Conservation (phyloP, 2,113 vertebrate genomes). For the Gambusia affinis region DNA sequence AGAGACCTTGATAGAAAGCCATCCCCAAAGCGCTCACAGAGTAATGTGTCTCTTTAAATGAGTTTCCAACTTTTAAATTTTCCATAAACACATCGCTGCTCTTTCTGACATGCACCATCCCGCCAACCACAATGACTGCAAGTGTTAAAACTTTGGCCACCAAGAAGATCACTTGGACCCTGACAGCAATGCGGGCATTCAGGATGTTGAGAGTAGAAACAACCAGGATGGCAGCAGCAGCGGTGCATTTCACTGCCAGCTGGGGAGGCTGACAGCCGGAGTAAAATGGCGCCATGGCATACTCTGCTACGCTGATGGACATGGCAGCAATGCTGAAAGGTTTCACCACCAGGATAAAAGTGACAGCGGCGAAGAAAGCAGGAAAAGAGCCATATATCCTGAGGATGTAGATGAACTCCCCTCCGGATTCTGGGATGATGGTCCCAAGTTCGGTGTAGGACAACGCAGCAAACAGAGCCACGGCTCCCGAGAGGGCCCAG, state of each 20-base stretch:
- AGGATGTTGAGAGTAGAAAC: constrained; percentile 77
- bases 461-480: constrained; percentile 80
- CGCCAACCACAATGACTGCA: constrained; percentile 80
- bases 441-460: constrained; percentile 85
- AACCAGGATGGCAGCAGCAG: constrained; percentile 77
- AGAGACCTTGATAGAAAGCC: constrained; percentile 86
- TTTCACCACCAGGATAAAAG: constrained; percentile 79
- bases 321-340: constrained; percentile 77
- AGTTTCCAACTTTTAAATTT: constrained; percentile 68
- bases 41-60: constrained; percentile 77
- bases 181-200: constrained; percentile 77
- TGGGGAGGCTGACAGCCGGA: constrained; percentile 73
- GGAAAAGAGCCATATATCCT: constrained; percentile 82
- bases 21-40: constrained; percentile 67
- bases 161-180: constrained; percentile 82
- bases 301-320: constrained; percentile 83
- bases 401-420: constrained; percentile 87
- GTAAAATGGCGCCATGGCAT: constrained; percentile 79
- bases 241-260: constrained; percentile 66
- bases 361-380: constrained; percentile 82
- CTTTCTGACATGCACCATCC: constrained; percentile 71
- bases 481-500: constrained; percentile 82
- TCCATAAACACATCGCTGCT: constrained; percentile 70
- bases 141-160: constrained; percentile 81
- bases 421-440: constrained; percentile 84